These are phyloP conservation scores for Diplolepis rosae DNA, from an alignment of 2,888 invertebrate species.

Conservation along the genomic window DNA sequence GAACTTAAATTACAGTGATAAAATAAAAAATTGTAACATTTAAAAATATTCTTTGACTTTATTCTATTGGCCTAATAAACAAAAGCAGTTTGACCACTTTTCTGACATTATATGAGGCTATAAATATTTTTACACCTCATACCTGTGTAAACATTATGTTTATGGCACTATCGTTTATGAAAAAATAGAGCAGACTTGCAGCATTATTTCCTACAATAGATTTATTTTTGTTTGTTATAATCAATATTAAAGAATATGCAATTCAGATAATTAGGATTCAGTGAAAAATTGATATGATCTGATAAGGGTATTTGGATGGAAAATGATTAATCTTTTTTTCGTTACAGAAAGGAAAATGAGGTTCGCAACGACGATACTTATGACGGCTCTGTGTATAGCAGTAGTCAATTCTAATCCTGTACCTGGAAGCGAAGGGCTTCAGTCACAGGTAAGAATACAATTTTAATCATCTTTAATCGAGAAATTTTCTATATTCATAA, in stretches of 20 bases:
- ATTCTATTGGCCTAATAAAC: background rate
- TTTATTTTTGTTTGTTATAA: too few species aligned
- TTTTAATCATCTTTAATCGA: background rate
- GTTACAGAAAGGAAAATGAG: slow-evolving; percentile 59
- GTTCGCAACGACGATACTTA: slow-evolving; percentile 57
- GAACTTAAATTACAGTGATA: too few species aligned
- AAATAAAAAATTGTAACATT: background rate
- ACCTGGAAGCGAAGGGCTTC: slow-evolving; percentile 60
- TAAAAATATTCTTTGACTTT: background rate
- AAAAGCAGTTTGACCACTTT: background rate
- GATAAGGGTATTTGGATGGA: background rate
- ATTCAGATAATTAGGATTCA: background rate
- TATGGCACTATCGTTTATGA: background rate
- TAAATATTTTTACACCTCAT: slow-evolving; percentile 14
- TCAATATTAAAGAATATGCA: too few species aligned
- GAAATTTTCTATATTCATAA: background rate
- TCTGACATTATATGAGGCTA: background rate
- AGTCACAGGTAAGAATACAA: slow-evolving; percentile 64
- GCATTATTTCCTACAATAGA: background rate
- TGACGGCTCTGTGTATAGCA: slow-evolving; percentile 60
- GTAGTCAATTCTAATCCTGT: slow-evolving; percentile 64
- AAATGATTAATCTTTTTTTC: background rate
- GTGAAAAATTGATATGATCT: too few species aligned
- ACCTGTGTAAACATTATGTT: background rate
- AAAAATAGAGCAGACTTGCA: background rate